Base-by-base conservation (phyloP, 2,113 vertebrate genomes). In the Brachyhypopomus gauderio region DNA sequence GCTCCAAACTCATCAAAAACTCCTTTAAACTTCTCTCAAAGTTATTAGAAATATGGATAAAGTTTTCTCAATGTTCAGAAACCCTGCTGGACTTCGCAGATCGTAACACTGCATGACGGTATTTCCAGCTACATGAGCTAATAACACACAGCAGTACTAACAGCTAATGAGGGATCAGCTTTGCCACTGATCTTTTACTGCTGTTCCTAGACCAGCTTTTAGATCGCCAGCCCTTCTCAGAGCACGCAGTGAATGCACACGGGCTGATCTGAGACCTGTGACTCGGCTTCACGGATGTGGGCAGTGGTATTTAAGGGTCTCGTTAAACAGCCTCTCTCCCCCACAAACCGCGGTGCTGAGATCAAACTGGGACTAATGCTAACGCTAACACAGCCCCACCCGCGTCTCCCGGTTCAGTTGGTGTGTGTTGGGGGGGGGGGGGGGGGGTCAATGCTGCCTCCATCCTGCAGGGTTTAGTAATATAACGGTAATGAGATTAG, bases 401-500 rank as follows among this genome's bases (percentile, higher is more conserved):
- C 12, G 8, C 14, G 8, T 52, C 45, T 52, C 45, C 14, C 45
- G 12, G 45, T 12, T 52, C 45, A 52, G 45, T 3, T 52, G 45
- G 45, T 52, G 45, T 52, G 45, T 52, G 45, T 11, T 5, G 16
- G 14, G 63, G 22, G 25, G 11, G 25, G 4, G 25, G 5, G 25
- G 63, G 30, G 25, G 7, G 22, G 16, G 25, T 30, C 14, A 66
- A 17, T 66, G 23, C 20, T 52, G 4, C 9, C 4, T 30, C 38
- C 64, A 48, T 83, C 77, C 84, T 82, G 73, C 84, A 83, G 77
- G 82, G 78, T 84, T 80, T 67, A 64, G 75, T 77, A 81, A 77
- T 76, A 84, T 67, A 80, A 78, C 63, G 83, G 17, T 81, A 81
- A 85, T 81, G 71, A 60, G 83, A 81, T 85, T 85, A 85, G 79